These are phyloP conservation scores for Setipinna tenuifilis DNA, from an alignment of 2,797 vertebrate genomes.

Conservation along the genomic window DNA sequence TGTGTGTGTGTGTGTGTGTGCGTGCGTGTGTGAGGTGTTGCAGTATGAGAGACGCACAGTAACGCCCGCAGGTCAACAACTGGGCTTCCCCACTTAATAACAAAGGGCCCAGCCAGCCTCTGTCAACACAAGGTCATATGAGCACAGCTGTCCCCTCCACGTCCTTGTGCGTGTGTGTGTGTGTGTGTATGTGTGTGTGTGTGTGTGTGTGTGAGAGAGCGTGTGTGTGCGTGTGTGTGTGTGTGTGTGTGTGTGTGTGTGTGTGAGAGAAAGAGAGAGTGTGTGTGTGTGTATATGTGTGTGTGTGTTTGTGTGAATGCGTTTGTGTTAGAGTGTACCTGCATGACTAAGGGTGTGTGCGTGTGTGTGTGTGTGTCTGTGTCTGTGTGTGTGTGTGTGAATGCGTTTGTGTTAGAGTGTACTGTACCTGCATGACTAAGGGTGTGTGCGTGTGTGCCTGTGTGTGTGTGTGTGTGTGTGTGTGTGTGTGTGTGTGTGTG, in stretches of 20 bases:
- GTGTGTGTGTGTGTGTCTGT: constrained; percentile 32
- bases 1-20: constrained; percentile 7
- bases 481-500: constrained; percentile 28
- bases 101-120: background rate
- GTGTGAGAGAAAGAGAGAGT: constrained; percentile 23
- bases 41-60: background rate
- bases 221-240: constrained; percentile 30
- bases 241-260: constrained; percentile 34
- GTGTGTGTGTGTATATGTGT: background rate
- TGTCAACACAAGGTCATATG: background rate
- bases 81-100: constrained; percentile 9
- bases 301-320: background rate
- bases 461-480: constrained; percentile 31
- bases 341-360: constrained; percentile 28
- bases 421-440: no score
- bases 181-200: constrained; percentile 18
- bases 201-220: constrained; percentile 10
- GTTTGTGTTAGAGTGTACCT: no score
- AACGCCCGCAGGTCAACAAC: background rate
- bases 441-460: background rate
- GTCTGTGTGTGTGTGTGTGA: background rate
- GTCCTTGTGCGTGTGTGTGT: background rate
- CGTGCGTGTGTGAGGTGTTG: background rate
- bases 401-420: background rate
- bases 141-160: background rate